Conservation (phyloP, 2,888 invertebrate species). For the Apodemia duryi region DNA sequence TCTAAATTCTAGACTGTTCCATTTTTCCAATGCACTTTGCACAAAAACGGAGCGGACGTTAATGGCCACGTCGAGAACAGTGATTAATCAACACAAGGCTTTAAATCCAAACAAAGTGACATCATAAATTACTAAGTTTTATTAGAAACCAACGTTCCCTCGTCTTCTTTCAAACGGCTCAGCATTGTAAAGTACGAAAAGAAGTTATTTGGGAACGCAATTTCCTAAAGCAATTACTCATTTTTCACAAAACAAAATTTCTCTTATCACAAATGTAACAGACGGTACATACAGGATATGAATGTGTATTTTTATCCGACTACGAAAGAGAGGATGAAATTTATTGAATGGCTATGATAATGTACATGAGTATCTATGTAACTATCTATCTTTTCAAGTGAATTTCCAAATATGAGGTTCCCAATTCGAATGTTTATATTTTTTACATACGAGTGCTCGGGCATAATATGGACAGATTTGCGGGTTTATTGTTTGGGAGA, state of each 20-base stretch:
- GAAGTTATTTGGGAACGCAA: conserved; percentile 67
- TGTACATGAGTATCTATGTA: too few relatives aligned
- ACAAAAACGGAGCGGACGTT: conserved; percentile 8
- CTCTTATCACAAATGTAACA: background rate
- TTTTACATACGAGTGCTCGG: too few relatives aligned
- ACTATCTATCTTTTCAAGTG: too few relatives aligned
- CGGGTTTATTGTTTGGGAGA: too few relatives aligned
- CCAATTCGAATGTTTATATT: too few relatives aligned
- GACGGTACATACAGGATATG: background rate
- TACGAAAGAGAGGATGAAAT: background rate
- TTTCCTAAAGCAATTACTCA: conserved; percentile 71
- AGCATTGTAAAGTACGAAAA: conserved; percentile 57
- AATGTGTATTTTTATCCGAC: background rate
- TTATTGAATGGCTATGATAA: too few relatives aligned
- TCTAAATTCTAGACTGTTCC: background rate
- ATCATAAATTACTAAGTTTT: conserved; percentile 53
- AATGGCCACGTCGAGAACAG: conserved; percentile 24
- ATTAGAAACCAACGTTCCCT: conserved; percentile 46
- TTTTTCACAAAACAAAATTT: conserved; percentile 47
- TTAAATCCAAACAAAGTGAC: conserved; percentile 54
- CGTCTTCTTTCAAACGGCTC: conserved; percentile 51
- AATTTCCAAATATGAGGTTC: too few relatives aligned
- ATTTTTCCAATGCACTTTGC: background rate
- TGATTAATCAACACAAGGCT: conserved; percentile 28
- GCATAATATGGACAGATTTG: too few relatives aligned